Evolutionary conservation across 2,888 invertebrate species (phyloP), one percentile per base, ranked within the genome.

Genomic region (Rotaria socialis): DNA sequence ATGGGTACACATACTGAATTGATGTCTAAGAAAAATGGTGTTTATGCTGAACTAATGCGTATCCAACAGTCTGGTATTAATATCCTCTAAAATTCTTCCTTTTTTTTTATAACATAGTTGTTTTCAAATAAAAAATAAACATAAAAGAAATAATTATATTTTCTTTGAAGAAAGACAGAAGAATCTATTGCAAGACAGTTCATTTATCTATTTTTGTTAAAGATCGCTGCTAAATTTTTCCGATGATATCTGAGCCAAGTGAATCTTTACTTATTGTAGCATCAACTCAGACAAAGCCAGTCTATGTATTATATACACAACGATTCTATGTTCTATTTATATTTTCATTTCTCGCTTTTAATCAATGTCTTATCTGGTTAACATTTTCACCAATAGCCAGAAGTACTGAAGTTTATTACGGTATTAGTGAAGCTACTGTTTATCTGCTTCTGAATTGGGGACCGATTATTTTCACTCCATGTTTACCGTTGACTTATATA

Each of bases 391-490:
- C 80, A 24, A 80, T 80, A 10, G 80, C 80, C 24, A 47, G 43
- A 47, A 43, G 43, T 43, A n/a, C 80, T 5, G 47, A 80, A 80
- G 24, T 10, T 11, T 80, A 80, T 47, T 80, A 80, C n/a, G 10
- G n/a, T 80, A 80, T 80, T 47, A 80, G 24, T 24, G 80, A 80
- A 80, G 41, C 80, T 43, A 80, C 80, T n/a, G 47, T 80, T 24
- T 43, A 80, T 80, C 47, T 80, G 22, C 47, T 80, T 24, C 35
- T 80, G 3, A 80, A 80, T 47, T 80, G 80, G 80, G 80, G 80
- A 80, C 80, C 80, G 16, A 80, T 80, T 80, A 80, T 80, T 47
- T 80, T 80, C 11, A 80, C 47, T 80, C 80, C 80, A 47, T 80
- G 80, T 80, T 47, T 80, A 80, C 80, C 43, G n/a, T 47, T 80